Conservation (phyloP, 64 coral and sea anemone genomes). For the Pocillopora verrucosa region DNA sequence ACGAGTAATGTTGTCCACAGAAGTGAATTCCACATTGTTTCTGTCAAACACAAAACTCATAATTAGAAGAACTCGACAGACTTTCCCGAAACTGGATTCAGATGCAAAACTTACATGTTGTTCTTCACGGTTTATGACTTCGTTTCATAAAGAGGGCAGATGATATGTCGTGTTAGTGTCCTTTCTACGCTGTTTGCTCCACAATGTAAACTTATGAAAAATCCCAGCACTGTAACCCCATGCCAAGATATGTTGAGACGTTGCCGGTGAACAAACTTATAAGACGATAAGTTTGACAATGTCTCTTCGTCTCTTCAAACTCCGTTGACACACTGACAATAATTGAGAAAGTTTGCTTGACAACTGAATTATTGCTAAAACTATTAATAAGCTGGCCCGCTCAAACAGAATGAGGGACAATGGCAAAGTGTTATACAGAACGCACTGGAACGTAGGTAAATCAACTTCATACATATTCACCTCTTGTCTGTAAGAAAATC, state of each 20-base stretch:
- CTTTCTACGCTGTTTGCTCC: conserved; percentile 21
- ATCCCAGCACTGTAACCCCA: conserved; percentile 22
- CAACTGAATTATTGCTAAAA: conserved; percentile 22
- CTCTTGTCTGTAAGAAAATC: conserved; percentile 23
- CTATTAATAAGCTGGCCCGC: conserved; percentile 5
- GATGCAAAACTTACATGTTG: neutral
- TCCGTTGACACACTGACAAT: neutral
- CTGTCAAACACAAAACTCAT: conserved; percentile 13
- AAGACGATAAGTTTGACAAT: neutral
- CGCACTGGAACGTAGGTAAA: conserved; percentile 23
- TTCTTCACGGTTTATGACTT: conserved; percentile 29
- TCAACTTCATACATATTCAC: conserved; percentile 37
- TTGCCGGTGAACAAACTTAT: neutral
- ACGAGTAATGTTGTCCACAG: neutral
- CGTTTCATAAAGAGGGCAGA: neutral
- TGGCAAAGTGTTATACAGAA: conserved; percentile 19
- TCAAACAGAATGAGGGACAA: conserved; percentile 26
- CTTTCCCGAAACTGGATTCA: neutral
- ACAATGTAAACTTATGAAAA: conserved; percentile 35
- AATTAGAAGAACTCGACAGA: neutral
- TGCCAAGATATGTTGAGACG: neutral
- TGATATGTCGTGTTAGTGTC: conserved; percentile 14
- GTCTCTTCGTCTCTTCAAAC: neutral
- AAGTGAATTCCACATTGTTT: neutral
- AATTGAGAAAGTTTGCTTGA: neutral